Evolutionary conservation across 2,113 vertebrate species (phyloP).

Genomic region (Larimichthys polyactis): DNA sequence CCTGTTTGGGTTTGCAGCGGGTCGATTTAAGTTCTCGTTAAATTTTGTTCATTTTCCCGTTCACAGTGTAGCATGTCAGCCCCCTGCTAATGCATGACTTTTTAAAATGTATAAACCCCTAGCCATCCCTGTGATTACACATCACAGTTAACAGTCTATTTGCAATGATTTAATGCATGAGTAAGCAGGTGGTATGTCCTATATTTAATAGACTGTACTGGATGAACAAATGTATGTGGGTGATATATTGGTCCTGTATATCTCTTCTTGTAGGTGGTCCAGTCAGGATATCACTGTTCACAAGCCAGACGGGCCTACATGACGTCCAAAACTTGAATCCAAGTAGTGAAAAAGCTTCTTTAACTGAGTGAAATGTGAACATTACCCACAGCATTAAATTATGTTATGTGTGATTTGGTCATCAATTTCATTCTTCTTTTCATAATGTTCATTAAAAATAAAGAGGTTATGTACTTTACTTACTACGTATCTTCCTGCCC

Average conservation of each 20-base stretch:
- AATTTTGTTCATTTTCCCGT: neutral
- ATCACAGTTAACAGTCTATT: constrained; percentile 9
- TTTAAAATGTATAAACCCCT: constrained; percentile 12
- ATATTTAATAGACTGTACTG: constrained; percentile 7
- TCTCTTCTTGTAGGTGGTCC: neutral
- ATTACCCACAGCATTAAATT: neutral
- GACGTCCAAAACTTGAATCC: neutral
- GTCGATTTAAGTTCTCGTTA: neutral
- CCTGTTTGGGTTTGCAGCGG: constrained; percentile 2
- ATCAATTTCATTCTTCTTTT: neutral
- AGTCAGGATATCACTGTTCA: constrained; percentile 1
- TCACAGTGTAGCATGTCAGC: neutral
- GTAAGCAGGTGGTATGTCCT: constrained; percentile 11
- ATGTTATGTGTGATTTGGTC: neutral
- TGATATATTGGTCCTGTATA: neutral
- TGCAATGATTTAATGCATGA: constrained; percentile 33
- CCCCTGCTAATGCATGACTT: neutral
- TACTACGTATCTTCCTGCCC: no score
- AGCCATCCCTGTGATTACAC: constrained; percentile 7
- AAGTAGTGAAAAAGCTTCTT: neutral
- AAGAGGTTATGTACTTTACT: no score
- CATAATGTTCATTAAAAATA: neutral
- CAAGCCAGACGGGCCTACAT: neutral
- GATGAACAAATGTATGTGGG: constrained; percentile 10
- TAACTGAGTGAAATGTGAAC: neutral